Conservation (phyloP, 92 coral and sea anemone genomes). For the Parazoanthus swiftii region DNA sequence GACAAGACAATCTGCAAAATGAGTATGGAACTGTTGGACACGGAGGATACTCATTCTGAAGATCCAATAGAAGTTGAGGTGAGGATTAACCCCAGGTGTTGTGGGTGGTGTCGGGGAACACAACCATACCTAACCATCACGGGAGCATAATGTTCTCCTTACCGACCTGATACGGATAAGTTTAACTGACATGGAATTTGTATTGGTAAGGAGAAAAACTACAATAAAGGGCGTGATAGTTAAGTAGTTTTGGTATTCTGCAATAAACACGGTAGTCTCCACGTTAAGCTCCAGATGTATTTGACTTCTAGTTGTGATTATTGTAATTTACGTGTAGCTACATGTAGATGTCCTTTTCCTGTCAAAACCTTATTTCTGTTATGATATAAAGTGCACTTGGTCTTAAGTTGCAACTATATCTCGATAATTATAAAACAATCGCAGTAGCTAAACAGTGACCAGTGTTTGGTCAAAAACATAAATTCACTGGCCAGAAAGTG, state of each 20-base stretch:
- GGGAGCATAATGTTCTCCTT: not conserved
- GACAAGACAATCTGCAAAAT: conserved; percentile 88
- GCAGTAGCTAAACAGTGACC: not conserved
- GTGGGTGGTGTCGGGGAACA: not conserved
- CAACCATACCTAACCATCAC: not conserved
- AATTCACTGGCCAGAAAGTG: not conserved
- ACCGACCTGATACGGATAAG: not conserved
- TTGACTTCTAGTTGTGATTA: not conserved
- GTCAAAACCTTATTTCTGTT: not conserved
- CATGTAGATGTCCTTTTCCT: not conserved
- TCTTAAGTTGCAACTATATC: not conserved
- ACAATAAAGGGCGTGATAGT: not conserved
- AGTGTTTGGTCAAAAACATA: not conserved
- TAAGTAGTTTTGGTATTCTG: not conserved
- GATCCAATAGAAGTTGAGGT: conserved; percentile 95
- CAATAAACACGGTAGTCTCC: not conserved
- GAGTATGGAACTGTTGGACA: conserved; percentile 94
- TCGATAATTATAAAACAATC: not conserved
- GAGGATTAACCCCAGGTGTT: not conserved
- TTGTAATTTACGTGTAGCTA: no score
- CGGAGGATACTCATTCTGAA: conserved; percentile 91
- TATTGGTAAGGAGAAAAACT: no score
- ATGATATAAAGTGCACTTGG: not conserved
- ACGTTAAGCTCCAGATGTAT: not conserved
- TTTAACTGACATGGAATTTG: not conserved